phyloP scores from a whole-genome alignment of 2,113 vertebrate species.

The human (Homo sapiens) region GRCh38 chr7:85700001-85700500 shows the following conservation, averaged over 20 bases:
- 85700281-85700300: neutral
- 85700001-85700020: slow-evolving; percentile 6
- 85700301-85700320: neutral
- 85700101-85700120: neutral
- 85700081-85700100: neutral
- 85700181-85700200: slow-evolving; percentile 12
- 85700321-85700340: slow-evolving; percentile 19
- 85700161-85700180: slow-evolving; percentile 50
- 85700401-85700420: neutral
- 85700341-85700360: neutral
- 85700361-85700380: neutral
- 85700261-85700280: neutral
- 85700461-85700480: neutral
- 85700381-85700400: neutral
- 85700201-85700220: slow-evolving; percentile 59
- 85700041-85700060: slow-evolving; percentile 45
- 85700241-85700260: slow-evolving; percentile 33
- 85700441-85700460: neutral
- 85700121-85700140: neutral
- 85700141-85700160: slow-evolving; percentile 44
- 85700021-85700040: slow-evolving; percentile 1
- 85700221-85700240: slow-evolving; percentile 67
- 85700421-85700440: neutral
- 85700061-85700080: neutral
- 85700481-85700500: neutral